phyloP scores from a whole-genome alignment of 2,797 vertebrate species.

The Xerus rutilus region DNA sequence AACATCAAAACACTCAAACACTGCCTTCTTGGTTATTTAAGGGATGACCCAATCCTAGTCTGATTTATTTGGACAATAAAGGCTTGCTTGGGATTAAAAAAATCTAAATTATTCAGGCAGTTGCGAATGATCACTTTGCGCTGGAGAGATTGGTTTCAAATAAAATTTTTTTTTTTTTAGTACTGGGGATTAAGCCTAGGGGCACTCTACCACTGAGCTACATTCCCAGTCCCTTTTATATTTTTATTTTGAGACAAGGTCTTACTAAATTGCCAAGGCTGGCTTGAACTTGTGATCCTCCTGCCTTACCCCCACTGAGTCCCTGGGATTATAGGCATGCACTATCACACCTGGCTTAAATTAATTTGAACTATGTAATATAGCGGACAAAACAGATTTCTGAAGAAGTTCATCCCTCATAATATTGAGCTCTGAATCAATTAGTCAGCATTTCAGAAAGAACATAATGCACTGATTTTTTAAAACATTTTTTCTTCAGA shows the following conservation, averaged over 20 bases:
- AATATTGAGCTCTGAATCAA: background rate
- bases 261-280: too few relatives aligned
- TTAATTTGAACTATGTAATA: slow-evolving; percentile 27
- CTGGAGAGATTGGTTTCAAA: slow-evolving; percentile 10
- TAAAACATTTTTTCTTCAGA: slow-evolving; percentile 64
- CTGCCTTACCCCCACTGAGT: too few relatives aligned
- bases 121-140: slow-evolving; percentile 29
- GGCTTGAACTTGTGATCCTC: too few relatives aligned
- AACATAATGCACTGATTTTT: background rate
- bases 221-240: too few relatives aligned
- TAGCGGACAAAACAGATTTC: slow-evolving; percentile 12
- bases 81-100: slow-evolving; percentile 44
- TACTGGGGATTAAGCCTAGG: too few relatives aligned
- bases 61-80: slow-evolving; percentile 46
- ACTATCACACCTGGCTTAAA: too few relatives aligned
- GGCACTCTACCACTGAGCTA: too few relatives aligned
- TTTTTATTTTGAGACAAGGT: too few relatives aligned
- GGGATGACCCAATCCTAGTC: background rate
- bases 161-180: slow-evolving; percentile 1
- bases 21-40: slow-evolving; percentile 22
- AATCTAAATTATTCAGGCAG: slow-evolving; percentile 45
- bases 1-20: background rate
- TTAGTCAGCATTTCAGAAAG: slow-evolving; percentile 16
- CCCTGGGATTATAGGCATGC: too few relatives aligned
- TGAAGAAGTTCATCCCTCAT: slow-evolving; percentile 22